These are phyloP conservation scores for Cheilosia vulpina DNA, from an alignment of 2,888 invertebrate genomes.

Conservation along the genomic window DNA sequence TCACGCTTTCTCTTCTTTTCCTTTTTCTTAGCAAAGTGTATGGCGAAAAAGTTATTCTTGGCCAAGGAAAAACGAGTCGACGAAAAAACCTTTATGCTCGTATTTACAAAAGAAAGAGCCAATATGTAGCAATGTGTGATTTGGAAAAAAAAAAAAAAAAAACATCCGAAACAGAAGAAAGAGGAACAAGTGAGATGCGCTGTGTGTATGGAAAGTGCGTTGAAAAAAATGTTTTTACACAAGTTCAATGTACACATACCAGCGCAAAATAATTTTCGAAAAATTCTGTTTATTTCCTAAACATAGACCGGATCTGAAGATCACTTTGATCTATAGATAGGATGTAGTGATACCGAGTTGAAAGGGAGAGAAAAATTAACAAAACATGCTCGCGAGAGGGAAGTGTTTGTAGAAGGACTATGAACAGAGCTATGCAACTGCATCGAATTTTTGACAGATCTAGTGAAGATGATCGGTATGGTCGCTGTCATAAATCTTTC, in stretches of 20 bases:
- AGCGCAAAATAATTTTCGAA: slow-evolving; percentile 32
- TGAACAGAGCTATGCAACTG: neutral
- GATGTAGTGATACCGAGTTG: neutral
- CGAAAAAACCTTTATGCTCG: slow-evolving; percentile 15
- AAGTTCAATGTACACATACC: slow-evolving; percentile 72
- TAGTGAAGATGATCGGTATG: too few relatives aligned
- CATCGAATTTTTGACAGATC: too few relatives aligned
- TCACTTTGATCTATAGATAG: slow-evolving; percentile 32
- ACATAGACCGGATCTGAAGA: slow-evolving; percentile 35
- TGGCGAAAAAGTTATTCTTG: slow-evolving; percentile 67
- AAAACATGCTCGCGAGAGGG: neutral
- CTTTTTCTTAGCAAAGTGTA: slow-evolving; percentile 18
- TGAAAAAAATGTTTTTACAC: slow-evolving; percentile 54
- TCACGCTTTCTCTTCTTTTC: neutral
- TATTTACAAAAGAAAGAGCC: slow-evolving; percentile 15
- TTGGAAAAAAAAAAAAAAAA: slow-evolving; percentile 5
- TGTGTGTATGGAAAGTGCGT: slow-evolving; percentile 45
- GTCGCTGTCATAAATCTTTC: too few relatives aligned
- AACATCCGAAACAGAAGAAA: slow-evolving; percentile 26
- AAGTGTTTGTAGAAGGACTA: neutral
- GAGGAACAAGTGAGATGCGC: neutral
- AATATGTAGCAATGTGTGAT: slow-evolving; percentile 6
- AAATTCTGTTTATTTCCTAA: slow-evolving; percentile 30
- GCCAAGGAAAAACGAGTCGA: slow-evolving; percentile 66
- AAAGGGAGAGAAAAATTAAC: neutral